Percentiles rank a stretch among this genome's conserved stretches.
phyloP scores from a whole-genome alignment of 2,113 vertebrate genomes.

The Amphilophus citrinellus region DNA sequence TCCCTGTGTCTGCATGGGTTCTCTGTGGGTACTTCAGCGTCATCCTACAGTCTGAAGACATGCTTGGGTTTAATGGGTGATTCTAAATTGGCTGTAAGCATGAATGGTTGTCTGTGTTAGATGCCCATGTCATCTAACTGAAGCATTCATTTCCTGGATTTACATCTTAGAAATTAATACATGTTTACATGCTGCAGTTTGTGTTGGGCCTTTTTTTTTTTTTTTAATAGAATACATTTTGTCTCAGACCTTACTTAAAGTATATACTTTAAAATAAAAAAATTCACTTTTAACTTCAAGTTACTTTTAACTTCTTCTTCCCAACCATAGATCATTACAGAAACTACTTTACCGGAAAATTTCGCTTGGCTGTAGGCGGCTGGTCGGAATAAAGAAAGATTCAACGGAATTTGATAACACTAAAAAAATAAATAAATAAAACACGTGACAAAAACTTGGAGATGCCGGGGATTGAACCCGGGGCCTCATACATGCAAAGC shows the following conservation, averaged over 20 bases:
- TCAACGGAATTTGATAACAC: rapidly evolving
- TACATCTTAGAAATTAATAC: too few relatives aligned
- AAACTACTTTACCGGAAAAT: neutral
- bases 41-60: neutral
- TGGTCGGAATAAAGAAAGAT: neutral
- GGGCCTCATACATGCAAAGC: constrained; percentile 89
- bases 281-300: neutral
- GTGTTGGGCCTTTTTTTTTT: neutral
- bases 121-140: neutral
- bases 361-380: neutral
- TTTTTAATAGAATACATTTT: neutral
- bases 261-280: neutral
- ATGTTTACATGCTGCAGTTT: too few relatives aligned
- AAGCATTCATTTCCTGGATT: neutral
- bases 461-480: constrained; percentile 88
- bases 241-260: neutral
- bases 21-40: neutral
- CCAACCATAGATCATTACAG: neutral
- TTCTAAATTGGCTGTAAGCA: too few relatives aligned
- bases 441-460: constrained; percentile 58
- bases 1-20: neutral
- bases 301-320: neutral
- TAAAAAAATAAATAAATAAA: too few relatives aligned
- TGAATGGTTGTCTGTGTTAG: too few relatives aligned
- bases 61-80: too few relatives aligned